phyloP scores from a whole-genome alignment of 2,888 invertebrate genomes.

The Pycnomerus fuliginosus region DNA sequence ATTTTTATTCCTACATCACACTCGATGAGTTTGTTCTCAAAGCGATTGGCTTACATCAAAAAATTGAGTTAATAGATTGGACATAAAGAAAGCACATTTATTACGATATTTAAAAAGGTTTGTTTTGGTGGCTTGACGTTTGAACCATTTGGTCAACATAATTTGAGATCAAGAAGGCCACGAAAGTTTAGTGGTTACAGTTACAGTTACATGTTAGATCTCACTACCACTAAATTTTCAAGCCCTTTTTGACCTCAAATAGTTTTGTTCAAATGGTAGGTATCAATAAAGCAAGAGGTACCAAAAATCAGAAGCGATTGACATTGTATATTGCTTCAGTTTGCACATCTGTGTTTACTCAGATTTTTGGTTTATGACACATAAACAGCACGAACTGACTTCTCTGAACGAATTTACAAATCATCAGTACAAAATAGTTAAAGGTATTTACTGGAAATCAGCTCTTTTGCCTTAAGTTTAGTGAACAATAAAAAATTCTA shows the following conservation, averaged over 20 bases:
- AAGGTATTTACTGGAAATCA: slow-evolving; percentile 28
- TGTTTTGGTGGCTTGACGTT: too few relatives aligned
- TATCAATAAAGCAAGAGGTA: too few relatives aligned
- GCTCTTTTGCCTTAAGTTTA: slow-evolving; percentile 31
- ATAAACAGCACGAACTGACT: slow-evolving; percentile 19
- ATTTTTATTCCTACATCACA: slow-evolving; percentile 16
- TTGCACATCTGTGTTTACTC: too few relatives aligned
- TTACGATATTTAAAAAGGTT: slow-evolving; percentile 13
- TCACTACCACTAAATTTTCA: too few relatives aligned
- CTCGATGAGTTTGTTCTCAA: slow-evolving; percentile 16
- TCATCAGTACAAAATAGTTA: too few relatives aligned
- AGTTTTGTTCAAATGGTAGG: too few relatives aligned
- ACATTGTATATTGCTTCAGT: slow-evolving; percentile 14
- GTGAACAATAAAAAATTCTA: slow-evolving; percentile 4
- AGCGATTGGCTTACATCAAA: slow-evolving; percentile 15
- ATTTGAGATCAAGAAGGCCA: too few relatives aligned
- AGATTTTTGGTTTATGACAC: slow-evolving; percentile 21
- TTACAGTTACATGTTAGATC: too few relatives aligned
- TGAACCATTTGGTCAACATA: too few relatives aligned
- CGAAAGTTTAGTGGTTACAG: too few relatives aligned
- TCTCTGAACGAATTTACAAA: slow-evolving; percentile 6
- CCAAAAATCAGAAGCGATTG: slow-evolving; percentile 18
- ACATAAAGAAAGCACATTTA: slow-evolving; percentile 22
- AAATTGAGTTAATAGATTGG: slow-evolving; percentile 14
- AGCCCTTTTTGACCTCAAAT: too few relatives aligned